Evolutionary conservation across 2,113 vertebrate genomes (phyloP), one percentile per base, ranked within the genome.

Genomic region (Alexandromys fortis): DNA sequence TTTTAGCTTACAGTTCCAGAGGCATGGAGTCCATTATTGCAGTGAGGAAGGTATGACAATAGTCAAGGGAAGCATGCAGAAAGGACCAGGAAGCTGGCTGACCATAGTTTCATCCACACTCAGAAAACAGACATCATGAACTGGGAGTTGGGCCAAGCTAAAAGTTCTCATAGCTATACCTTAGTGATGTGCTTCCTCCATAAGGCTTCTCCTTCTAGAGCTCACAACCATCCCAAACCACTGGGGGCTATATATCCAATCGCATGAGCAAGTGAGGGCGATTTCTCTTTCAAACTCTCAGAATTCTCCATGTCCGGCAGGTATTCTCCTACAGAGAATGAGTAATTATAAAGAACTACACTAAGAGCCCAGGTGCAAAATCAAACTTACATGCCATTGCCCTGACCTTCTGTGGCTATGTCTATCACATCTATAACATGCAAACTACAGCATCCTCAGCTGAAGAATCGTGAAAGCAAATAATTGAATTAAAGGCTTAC

Each of bases 301-400:
- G 19, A 63, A 16, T 26, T 42, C 82, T 58, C 12, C 55, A 83
- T 52, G 42, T 65, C 47, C 76, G 35, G 30, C 12, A 90, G 92
- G 19, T 83, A 52, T 45, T 88, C 33, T 81, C 16, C 86, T 91
- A 86, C 16, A 89, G 78, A 95, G 45, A 35, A 94, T 19, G 47
- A 35, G 86, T 67, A 83, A 79, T 78, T 49, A 67, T 55, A 58
- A 94, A 96, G 79, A 52, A 58, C 12, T 42, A 45, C 13, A 52
- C 78, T 72, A 91, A 49, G n/a, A 92, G 3, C 86, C 33, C 77
- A 89, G 52, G 77, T 65, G 16, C 38, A 86, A 92, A 95, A 78
- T 89, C 75, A 86, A 87, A 30, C 42, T 83, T 47, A 22, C 26
- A 22, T 58, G 1, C 45, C 87, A 93, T 76, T 79, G 28, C 7